Evolutionary conservation across 2,888 invertebrate species (phyloP), one percentile per base, ranked within the genome.

Genomic region (Glyphotaelius pellucidus): DNA sequence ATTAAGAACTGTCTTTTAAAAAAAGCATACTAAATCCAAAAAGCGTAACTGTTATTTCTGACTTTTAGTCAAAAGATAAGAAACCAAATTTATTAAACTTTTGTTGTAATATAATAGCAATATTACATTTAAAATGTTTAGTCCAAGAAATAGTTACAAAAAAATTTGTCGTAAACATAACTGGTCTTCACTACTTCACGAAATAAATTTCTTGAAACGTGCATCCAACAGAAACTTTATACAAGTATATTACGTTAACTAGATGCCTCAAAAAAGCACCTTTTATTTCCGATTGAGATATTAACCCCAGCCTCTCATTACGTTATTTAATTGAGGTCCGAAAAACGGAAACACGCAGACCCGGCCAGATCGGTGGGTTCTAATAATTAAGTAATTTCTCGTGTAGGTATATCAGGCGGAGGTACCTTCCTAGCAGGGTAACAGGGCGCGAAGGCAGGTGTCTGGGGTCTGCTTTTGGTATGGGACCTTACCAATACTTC

Each of bases 301-400:
- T 87, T 31, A 47, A 52, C 52, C 19, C 38, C n/a, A 35, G 35
- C 42, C n/a, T 19, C 87, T 38, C 30, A 47, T 87, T 87, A 47
- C 67, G 67, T 15, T 52, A 19, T 67, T 14, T 87, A 87, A 87
- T 87, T 87, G 87, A 52, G 87, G 87, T 87, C 30, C 19, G 3
- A 87, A 87, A 87, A 87, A 47, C 30, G 30, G 32, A 52, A 47
- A 52, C 30, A 87, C 87, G 47, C 14, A 47, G 31, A 19, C 87
- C 52, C 11, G 15, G 15, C 38, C 31, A 87, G 87, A 52, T 31
- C 25, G 32, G 81, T 52, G 87, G 87, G 85, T n/a, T 30, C 52
- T 31, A 52, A 38, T 67, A 67, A 87, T 87, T 87, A 31, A 87
- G 87, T 19, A 52, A 87, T 87, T 87, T 87, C 87, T 87, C 32